A percentile compares a stretch with the other conserved stretches of the same genome.
Evolutionary conservation across 2,888 invertebrate genomes (phyloP).

Genomic region (Ennomos erosarius): DNA sequence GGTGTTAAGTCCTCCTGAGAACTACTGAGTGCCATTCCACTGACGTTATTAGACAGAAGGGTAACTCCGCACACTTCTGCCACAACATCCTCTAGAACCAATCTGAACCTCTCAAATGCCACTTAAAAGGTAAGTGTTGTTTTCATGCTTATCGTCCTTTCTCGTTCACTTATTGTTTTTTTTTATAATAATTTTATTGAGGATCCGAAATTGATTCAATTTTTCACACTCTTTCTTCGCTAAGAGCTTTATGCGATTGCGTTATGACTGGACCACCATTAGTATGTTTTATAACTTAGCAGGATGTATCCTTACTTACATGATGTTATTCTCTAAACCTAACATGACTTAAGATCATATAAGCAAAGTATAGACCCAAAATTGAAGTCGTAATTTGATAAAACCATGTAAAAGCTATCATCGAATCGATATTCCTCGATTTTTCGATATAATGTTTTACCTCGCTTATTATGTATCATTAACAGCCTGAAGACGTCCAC

Average conservation of each 20-base stretch:
- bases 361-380: no score
- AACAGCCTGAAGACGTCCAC: no score
- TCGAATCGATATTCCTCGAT: no score
- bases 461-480: no score
- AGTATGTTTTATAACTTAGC: no score
- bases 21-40: slow-evolving; percentile 48
- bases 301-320: no score
- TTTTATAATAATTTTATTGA: slow-evolving; percentile 38
- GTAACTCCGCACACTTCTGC: slow-evolving; percentile 39
- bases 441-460: no score
- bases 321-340: no score
- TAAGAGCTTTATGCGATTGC: slow-evolving; percentile 47
- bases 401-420: no score
- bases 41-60: slow-evolving; percentile 53
- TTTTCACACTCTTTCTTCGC: slow-evolving; percentile 51
- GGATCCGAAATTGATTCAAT: slow-evolving; percentile 64
- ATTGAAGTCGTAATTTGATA: no score
- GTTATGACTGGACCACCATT: neutral
- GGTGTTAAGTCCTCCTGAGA: slow-evolving; percentile 41
- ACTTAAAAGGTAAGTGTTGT: slow-evolving; percentile 58
- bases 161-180: slow-evolving; percentile 4
- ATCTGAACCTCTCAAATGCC: slow-evolving; percentile 51
- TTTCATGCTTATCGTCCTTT: slow-evolving; percentile 16
- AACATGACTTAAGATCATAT: no score
- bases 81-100: slow-evolving; percentile 63